A percentile compares a stretch with the other conserved stretches of the same genome.
Evolutionary conservation across 2,888 invertebrate species (phyloP).

Genomic region (Leptopilina drosophilae): DNA sequence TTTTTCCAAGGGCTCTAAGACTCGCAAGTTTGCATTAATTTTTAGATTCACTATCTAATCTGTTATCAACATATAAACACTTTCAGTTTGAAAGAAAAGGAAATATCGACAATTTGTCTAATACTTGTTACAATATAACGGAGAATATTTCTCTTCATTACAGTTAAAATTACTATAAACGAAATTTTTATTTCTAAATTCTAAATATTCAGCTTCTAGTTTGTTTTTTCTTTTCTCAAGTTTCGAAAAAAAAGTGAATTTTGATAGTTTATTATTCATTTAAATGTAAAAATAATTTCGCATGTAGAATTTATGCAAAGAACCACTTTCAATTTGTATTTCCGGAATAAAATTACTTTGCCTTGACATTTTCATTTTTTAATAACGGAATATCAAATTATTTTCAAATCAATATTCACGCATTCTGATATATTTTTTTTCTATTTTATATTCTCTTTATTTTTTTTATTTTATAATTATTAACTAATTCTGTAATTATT

Average conservation of each 20-base stretch:
- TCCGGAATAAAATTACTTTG: not conserved
- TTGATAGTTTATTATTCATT: no score
- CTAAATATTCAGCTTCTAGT: not conserved
- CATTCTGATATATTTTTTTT: no score
- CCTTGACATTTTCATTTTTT: conserved; percentile 9
- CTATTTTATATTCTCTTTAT: no score
- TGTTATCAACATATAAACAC: not conserved
- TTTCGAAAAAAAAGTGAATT: no score
- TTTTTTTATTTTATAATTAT: no score
- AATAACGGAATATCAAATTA: not conserved
- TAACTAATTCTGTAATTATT: no score
- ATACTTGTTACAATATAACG: no score
- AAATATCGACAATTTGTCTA: no score
- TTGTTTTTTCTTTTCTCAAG: no score
- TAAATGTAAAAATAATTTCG: no score
- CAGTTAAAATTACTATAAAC: not conserved
- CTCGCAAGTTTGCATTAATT: not conserved
- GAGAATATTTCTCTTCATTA: no score
- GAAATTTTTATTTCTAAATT: not conserved
- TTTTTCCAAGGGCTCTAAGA: not conserved
- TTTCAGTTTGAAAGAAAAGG: not conserved
- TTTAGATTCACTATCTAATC: not conserved
- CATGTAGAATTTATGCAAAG: no score
- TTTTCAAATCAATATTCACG: not conserved
- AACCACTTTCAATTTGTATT: not conserved